phyloP scores from a whole-genome alignment of 2,113 vertebrate species.

The Sinosuthora webbiana region DNA sequence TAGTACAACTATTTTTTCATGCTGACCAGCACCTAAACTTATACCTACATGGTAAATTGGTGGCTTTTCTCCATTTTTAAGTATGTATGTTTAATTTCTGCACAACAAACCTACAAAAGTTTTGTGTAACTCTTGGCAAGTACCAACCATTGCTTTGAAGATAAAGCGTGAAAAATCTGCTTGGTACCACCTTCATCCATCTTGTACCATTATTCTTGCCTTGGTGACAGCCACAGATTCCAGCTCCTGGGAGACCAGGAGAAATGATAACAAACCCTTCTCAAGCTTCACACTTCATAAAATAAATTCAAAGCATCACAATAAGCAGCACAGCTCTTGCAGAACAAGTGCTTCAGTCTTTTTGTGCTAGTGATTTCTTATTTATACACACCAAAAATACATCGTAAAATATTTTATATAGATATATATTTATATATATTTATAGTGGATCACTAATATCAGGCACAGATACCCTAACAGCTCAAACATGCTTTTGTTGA shows the following conservation, averaged over 20 bases:
- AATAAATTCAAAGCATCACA: background rate
- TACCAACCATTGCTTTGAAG: background rate
- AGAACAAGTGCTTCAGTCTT: background rate
- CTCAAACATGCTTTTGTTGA: background rate
- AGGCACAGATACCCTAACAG: background rate
- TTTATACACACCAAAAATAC: background rate
- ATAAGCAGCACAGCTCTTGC: background rate
- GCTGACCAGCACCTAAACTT: background rate
- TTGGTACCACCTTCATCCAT: background rate
- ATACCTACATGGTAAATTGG: background rate
- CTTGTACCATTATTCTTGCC: background rate
- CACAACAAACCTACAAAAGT: background rate
- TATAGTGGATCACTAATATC: background rate
- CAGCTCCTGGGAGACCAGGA: background rate
- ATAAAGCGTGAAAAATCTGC: background rate
- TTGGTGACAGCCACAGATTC: background rate
- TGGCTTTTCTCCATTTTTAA: background rate
- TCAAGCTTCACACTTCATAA: background rate
- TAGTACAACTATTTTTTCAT: background rate
- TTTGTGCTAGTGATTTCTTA: background rate
- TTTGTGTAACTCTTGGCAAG: background rate
- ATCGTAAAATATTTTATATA: background rate
- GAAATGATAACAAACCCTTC: background rate
- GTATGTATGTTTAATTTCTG: background rate
- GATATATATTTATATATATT: background rate